These are phyloP conservation scores for Corvus moneduloides DNA, from an alignment of 2,113 vertebrate species.

Conservation along the genomic window DNA sequence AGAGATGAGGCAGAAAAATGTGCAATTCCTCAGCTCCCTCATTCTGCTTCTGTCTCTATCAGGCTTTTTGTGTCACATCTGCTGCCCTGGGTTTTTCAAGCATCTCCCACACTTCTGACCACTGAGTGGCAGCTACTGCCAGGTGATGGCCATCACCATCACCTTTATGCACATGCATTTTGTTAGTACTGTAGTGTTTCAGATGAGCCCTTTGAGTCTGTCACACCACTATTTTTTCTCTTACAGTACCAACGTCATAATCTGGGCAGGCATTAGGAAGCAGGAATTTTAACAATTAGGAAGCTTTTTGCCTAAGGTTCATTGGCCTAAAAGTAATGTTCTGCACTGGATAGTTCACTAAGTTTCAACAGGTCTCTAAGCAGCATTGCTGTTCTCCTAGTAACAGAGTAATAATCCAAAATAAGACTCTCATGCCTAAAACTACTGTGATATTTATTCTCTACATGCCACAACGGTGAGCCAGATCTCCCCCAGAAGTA, in stretches of 20 bases:
- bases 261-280: neutral
- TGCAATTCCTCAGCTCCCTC: neutral
- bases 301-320: neutral
- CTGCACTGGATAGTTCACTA: neutral
- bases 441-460: neutral
- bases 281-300: neutral
- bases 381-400: neutral
- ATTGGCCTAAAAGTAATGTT: neutral
- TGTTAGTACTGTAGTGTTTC: neutral
- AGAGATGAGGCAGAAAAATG: neutral
- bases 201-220: neutral
- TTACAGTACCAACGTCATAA: neutral
- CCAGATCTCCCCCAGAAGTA: neutral
- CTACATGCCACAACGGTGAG: neutral
- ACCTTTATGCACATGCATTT: neutral
- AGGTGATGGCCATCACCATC: neutral
- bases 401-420: neutral
- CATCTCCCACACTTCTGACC: neutral
- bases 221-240: neutral
- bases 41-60: neutral
- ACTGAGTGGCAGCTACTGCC: neutral
- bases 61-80: neutral
- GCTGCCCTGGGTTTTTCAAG: neutral
- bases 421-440: neutral
- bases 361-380: neutral